These are phyloP conservation scores for Chondrilla cf. caribensis DNA, from an alignment of 37 sponge, comb jelly and placozoan species.

Conservation along the genomic window DNA sequence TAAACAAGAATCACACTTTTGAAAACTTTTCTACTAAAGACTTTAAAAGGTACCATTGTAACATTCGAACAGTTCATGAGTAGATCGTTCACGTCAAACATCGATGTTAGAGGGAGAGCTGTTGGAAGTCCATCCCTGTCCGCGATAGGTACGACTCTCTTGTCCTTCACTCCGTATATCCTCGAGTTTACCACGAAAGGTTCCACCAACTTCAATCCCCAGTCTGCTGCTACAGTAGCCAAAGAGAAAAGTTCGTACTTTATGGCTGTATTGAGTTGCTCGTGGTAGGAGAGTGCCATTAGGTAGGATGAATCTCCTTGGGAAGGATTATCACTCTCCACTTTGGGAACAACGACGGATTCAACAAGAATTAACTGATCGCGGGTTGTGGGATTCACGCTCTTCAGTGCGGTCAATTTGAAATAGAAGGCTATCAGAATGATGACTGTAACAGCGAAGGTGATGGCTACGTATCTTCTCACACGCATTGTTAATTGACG, in stretches of 20 bases:
- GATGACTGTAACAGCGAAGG: no score
- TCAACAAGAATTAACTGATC: no score
- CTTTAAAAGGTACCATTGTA: not conserved
- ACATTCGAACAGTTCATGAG: not conserved
- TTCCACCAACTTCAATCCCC: conserved; percentile 30
- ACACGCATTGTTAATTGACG: no score
- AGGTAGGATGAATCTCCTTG: conserved; percentile 21
- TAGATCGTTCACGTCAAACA: not conserved
- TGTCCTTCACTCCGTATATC: conserved; percentile 22
- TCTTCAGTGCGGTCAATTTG: no score
- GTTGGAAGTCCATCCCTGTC: not conserved
- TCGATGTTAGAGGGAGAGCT: not conserved
- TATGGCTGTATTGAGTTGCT: conserved; percentile 42
- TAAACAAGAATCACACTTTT: not conserved
- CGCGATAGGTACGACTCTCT: not conserved
- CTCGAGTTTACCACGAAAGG: conserved; percentile 31
- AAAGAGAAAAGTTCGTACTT: conserved; percentile 26
- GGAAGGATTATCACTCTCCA: no score
- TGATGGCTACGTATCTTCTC: no score
- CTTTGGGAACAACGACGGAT: no score
- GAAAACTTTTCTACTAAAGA: not conserved
- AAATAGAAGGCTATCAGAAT: no score
- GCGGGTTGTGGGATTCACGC: no score
- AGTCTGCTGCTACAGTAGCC: conserved; percentile 39
- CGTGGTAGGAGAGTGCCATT: conserved; percentile 45